phyloP scores from a whole-genome alignment of 2,797 vertebrate species.

The Centropyge bicolor region DNA sequence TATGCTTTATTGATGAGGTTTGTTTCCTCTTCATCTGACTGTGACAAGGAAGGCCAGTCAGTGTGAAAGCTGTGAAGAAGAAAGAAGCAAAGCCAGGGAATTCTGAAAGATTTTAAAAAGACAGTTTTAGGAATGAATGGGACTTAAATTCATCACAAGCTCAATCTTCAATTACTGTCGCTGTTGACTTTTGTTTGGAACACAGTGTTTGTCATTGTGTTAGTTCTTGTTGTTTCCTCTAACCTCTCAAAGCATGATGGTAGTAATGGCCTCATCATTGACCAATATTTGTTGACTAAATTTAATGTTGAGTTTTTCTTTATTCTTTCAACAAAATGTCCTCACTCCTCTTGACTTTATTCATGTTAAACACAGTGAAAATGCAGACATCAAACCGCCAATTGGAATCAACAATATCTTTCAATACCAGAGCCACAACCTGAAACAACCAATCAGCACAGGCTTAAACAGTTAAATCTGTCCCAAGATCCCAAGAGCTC shows the following conservation, averaged over 20 bases:
- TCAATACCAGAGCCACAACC: neutral
- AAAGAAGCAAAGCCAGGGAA: neutral
- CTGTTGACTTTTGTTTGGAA: too few relatives aligned
- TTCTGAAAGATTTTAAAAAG: too few relatives aligned
- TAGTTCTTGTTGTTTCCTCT: too few relatives aligned
- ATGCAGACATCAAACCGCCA: neutral
- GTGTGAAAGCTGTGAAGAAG: neutral
- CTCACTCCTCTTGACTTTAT: too few relatives aligned
- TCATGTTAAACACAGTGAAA: too few relatives aligned
- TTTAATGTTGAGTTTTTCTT: too few relatives aligned
- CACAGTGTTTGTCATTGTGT: too few relatives aligned
- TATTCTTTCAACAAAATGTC: too few relatives aligned
- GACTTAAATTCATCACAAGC: too few relatives aligned
- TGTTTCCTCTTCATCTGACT: neutral
- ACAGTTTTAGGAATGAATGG: neutral
- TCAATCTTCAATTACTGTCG: too few relatives aligned
- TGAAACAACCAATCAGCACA: neutral
- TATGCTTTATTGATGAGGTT: slow-evolving; percentile 1
- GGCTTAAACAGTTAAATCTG: neutral
- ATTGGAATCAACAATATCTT: neutral
- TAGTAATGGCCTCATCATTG: too few relatives aligned
- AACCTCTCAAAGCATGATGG: too few relatives aligned
- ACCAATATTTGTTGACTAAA: neutral
- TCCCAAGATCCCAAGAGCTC: neutral
- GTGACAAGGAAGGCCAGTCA: neutral